These are phyloP conservation scores for Dione juno DNA, from an alignment of 2,888 invertebrate species.

Conservation along the genomic window DNA sequence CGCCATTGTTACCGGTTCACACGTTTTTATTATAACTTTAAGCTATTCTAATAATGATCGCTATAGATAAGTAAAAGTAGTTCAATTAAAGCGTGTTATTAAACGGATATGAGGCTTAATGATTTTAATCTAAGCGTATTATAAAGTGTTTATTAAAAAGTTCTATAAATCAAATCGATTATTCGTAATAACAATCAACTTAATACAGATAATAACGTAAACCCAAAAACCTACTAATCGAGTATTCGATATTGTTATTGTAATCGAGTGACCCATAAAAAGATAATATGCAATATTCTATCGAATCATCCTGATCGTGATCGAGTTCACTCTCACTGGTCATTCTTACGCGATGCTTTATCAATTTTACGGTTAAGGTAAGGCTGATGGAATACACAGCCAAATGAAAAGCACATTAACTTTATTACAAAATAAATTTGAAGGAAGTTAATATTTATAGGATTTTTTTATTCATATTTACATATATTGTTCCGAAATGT, in stretches of 20 bases:
- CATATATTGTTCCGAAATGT: too few species aligned
- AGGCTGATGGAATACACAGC: neutral
- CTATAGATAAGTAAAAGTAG: slow-evolving; percentile 11
- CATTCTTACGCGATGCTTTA: slow-evolving; percentile 25
- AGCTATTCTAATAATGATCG: slow-evolving; percentile 28
- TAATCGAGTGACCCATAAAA: slow-evolving; percentile 33
- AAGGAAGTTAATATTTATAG: neutral
- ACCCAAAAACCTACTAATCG: slow-evolving; percentile 31
- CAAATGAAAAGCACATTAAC: neutral
- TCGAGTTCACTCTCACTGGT: slow-evolving; percentile 37
- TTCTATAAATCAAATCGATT: slow-evolving; percentile 19
- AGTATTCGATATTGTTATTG: slow-evolving; percentile 23
- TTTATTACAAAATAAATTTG: neutral
- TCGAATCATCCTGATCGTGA: slow-evolving; percentile 37
- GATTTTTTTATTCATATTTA: slow-evolving; percentile 1
- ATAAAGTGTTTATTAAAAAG: slow-evolving; percentile 11
- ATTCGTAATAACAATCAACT: slow-evolving; percentile 13
- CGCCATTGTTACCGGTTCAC: slow-evolving; percentile 43
- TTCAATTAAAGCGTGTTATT: slow-evolving; percentile 20
- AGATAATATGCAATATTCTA: slow-evolving; percentile 35
- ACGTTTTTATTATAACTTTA: slow-evolving; percentile 44
- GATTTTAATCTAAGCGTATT: slow-evolving; percentile 15
- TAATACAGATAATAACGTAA: neutral
- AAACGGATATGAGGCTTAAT: slow-evolving; percentile 18
- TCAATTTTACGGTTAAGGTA: slow-evolving; percentile 6